Evolutionary conservation across 2,113 vertebrate genomes (phyloP).

Genomic region (Addax nasomaculatus): DNA sequence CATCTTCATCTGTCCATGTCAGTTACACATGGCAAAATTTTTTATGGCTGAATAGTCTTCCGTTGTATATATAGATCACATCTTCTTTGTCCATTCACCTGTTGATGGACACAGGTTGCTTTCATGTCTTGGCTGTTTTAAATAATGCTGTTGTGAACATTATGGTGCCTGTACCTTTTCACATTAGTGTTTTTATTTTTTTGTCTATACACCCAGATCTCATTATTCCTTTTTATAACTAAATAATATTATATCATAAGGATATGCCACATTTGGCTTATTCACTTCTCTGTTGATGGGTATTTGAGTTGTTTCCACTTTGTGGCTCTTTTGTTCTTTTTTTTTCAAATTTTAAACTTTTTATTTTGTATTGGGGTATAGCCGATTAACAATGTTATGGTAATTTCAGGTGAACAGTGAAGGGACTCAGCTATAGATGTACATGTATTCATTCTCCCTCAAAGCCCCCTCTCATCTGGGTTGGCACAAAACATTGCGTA

Average conservation of each 20-base stretch:
- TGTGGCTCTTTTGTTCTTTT: background rate
- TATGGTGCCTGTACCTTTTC: background rate
- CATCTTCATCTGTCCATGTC: background rate
- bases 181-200: background rate
- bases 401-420: background rate
- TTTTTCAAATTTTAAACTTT: background rate
- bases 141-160: background rate
- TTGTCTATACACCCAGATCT: background rate
- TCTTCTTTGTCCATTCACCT: background rate
- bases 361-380: background rate
- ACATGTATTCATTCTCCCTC: background rate
- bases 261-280: background rate
- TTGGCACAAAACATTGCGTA: background rate
- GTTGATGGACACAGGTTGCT: background rate
- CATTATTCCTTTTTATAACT: background rate
- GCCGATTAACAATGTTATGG: background rate
- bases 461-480: background rate
- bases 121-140: background rate
- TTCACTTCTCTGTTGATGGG: background rate
- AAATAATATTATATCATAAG: background rate
- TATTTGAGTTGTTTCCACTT: background rate
- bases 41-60: background rate
- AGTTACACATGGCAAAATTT: too few species aligned
- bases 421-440: background rate
- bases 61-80: background rate